Evolutionary conservation across 2,797 vertebrate genomes (phyloP), one percentile per base, ranked within the genome.

Genomic region (Sparidentex hasta): DNA sequence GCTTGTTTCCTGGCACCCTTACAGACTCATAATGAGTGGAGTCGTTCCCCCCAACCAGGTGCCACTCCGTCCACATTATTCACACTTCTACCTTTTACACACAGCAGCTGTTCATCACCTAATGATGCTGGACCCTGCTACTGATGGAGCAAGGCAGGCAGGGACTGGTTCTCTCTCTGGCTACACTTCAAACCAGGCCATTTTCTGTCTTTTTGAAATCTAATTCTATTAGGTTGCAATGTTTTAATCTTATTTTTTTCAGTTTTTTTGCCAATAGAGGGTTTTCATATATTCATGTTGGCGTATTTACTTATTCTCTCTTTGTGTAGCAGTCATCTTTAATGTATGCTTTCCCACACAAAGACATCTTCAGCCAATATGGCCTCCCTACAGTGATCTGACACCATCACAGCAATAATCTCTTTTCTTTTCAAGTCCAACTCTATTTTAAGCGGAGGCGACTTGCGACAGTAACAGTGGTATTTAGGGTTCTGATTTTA

Each of bases 61-160:
- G 92, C 91, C 86, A 82, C 87, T 91, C 89, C 81, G 71, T 89
- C 91, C 91, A 85, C 91, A 93, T 94, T 92, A 94, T 91, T 92
- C 91, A 92, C 90, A 90, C 88, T 92, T 90, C 87, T 86, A 89
- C 83, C 91, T 92, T 90, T 91, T 93, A 92, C 92, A 86, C 84
- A 17, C 81, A 92, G 91, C 93, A 94, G 91, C 92, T 94, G 94
- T 93, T 95, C 89, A 87, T 89, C 89, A 92, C 86, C 86, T 93
- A 93, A 93, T 92, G 89, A 90, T 82, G 86, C 83, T 78, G 82
- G 88, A 75, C 74, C 76, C 14, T 41, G 80, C 84, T 65, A 77
- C 82, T 68, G 84, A 81, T 82, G 44, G 81, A 85, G 82, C 73
- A 74, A 68, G 48, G 66, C 81, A 64, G 68, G 70, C 84, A 81